Base-by-base conservation (phyloP, 2,113 vertebrate genomes). In the Epinephelus fuscoguttatus region DNA sequence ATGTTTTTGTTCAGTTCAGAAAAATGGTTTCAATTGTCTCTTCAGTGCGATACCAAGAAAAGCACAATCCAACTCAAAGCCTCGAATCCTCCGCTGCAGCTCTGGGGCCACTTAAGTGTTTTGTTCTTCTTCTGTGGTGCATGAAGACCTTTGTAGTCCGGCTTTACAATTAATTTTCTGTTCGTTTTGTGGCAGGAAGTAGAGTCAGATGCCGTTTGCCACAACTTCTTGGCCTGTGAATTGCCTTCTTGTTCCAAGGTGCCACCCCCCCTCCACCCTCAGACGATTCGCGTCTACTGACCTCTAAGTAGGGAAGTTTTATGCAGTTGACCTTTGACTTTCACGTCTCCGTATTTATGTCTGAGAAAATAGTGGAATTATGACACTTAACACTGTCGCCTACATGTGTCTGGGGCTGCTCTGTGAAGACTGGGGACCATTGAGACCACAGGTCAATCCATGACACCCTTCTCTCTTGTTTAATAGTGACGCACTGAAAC, bases 341-440 rank as follows among this genome's bases (percentile, higher is more conserved):
- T 78, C 19, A 45, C 68, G 89, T 91, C 93, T 92, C 90, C 82
- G 59, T 91, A 89, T 94, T 92, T 92, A 94, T 74, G 87, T 88
- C 88, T 93, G 85, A 87, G 90, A 94, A 94, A 95, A 93, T 71
- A 92, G 90, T 86, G 84, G 88, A 91, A 93, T 93, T 94, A 92
- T 91, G 91, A 91, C 90, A 86, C 91, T 94, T 94, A 91, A 87
- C 84, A 21, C 88, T 88, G 93, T 91, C 90, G 92, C 89, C 93
- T 88, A 10, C 67, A 23, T 85, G 86, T 27, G 91, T 93, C 94
- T 94, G 94, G 94, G 81, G 85, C 84, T 63, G 80, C 61, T 82
- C 64, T 75, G 68, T 67, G 87, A 86, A 82, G 75, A 93, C 89
- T 91, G 88, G 83, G 74, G 63, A 76, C 87, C 84, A 82, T 94